Base-by-base conservation (phyloP, 2,797 vertebrate genomes). In the Hippoglossus hippoglossus region DNA sequence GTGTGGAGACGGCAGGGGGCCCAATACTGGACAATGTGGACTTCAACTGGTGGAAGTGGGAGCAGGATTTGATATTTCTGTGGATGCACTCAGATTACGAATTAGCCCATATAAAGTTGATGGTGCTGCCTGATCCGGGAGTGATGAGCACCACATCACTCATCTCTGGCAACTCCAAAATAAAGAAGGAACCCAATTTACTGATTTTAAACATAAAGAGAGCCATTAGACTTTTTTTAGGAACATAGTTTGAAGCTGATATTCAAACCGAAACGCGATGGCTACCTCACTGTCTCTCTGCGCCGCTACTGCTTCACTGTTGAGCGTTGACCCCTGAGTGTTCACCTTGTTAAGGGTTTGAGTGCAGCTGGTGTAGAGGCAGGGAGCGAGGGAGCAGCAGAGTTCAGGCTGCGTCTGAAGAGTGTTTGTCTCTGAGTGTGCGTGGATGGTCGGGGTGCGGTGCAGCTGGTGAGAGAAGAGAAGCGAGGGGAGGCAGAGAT, bases 361-460 rank as follows among this genome's bases (percentile, higher is more conserved):
- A 92, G 90, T 93, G 93, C 93, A 93, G 93, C 92, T 94, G 93
- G 86, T 90, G 87, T 79, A 77, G 90, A 87, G 82, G 79, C 85
- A 86, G 83, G 82, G 89, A 88, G 89, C 51, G 86, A 86, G 86
- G 78, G 87, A 85, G 86, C 85, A 75, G 83, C 83, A 86, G 84
- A 87, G 92, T 90, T 93, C 91, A 91, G 90, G 79, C 91, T 84
- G 73, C 83, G 71, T 93, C 92, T 93, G 91, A 93, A 91, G 92
- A 89, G 92, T 82, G 90, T 92, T 91, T 92, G 89, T 92, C 87
- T 91, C 89, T 87, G 89, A 87, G 90, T 90, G 89, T 73, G 41
- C 68, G 87, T 67, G 86, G 87, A 87, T 81, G 21, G 85, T 67
- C 86, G 77, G 86, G 79, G 81, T 87, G 79, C 71, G 47, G 75